phyloP scores from a whole-genome alignment of 2,113 vertebrate genomes.

The Corydoras maculifer region DNA sequence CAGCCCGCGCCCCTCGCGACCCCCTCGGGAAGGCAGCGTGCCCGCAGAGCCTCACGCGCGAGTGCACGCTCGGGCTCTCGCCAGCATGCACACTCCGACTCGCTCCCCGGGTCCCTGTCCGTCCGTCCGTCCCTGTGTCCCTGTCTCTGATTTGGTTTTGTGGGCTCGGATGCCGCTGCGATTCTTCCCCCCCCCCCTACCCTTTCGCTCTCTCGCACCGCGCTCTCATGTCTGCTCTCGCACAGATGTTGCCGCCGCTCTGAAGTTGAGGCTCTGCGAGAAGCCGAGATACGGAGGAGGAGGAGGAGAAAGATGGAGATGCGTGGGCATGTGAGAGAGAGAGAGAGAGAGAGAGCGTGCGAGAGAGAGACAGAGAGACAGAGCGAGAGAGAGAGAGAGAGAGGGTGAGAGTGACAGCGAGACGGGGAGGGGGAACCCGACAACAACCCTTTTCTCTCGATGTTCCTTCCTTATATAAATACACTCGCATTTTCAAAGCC shows the following conservation, averaged over 20 bases:
- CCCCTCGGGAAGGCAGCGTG: slow-evolving; percentile 36
- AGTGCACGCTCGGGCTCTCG: slow-evolving; percentile 27
- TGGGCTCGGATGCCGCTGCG: not conserved
- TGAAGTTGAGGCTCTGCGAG: slow-evolving; percentile 49
- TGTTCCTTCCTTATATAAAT: too few relatives aligned
- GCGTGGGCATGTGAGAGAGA: slow-evolving; percentile 19
- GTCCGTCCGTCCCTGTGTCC: not conserved
- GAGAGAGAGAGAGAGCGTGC: slow-evolving; percentile 24
- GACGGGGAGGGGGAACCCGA: too few relatives aligned
- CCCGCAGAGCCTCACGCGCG: slow-evolving; percentile 14
- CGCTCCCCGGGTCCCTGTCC: not conserved
- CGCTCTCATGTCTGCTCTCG: slow-evolving; percentile 34
- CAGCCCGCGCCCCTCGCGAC: slow-evolving; percentile 48
- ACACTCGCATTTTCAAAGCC: too few relatives aligned
- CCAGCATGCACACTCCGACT: slow-evolving; percentile 23
- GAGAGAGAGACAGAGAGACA: slow-evolving; percentile 24
- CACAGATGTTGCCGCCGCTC: slow-evolving; percentile 46
- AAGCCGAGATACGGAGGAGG: slow-evolving; percentile 48
- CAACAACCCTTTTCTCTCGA: too few relatives aligned
- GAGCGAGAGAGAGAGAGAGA: too few relatives aligned
- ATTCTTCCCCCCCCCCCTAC: slow-evolving; percentile 23
- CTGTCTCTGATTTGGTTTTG: slow-evolving; percentile 5
- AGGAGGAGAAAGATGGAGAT: slow-evolving; percentile 28
- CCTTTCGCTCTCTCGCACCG: slow-evolving; percentile 14
- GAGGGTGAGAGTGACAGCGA: too few relatives aligned